Base-by-base conservation (phyloP, 2,797 vertebrate genomes). In the Xenopus petersii region DNA sequence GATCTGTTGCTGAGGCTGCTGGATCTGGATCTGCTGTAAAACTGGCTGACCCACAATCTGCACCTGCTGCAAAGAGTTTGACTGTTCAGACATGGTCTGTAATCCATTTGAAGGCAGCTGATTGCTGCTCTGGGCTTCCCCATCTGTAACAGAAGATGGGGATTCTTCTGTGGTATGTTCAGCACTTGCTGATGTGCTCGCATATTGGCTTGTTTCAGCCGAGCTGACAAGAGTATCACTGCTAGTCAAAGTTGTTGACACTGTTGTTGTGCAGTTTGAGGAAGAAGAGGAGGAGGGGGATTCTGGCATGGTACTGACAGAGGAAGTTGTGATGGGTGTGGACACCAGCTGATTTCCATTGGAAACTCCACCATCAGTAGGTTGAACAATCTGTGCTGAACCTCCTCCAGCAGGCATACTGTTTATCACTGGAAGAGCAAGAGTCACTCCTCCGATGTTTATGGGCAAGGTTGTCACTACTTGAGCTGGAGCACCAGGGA, bases 401-500 rank as follows among this genome's bases (percentile, higher is more conserved):
- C 94, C 92, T 64, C 94, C 92, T 69, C 94, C 94, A 21, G 93
- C 68, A 63, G 91, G 89, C 58, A 98, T 83, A 0, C 87, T 97
- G 86, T 98, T 98, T 86, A 99, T 97, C 81, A 99, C 94, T 4
- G 98, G 98, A 85, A 99, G 84, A 1, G 96, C 95, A 64, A 99
- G 84, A 76, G 98, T 99, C 88, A 99, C 93, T 75, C 97, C 96
- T 70, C 98, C 95, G 3, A 99, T 93, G 87, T 97, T 98, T 89
- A 99, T 98, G 74, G 97, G 97, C 67, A 99, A 87, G 0, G 97
- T 98, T 66, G 97, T 98, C 89, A 99, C 95, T 77, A 99, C 89
- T 54, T 97, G 96, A 0, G 95, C 87, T 88, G 96, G 96, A 80
- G 95, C 90, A 80, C 97, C 95, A 82, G 96, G 92, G 86, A 98